phyloP scores from a whole-genome alignment of 2,888 invertebrate species.

The Synanthedon andrenaeformis region DNA sequence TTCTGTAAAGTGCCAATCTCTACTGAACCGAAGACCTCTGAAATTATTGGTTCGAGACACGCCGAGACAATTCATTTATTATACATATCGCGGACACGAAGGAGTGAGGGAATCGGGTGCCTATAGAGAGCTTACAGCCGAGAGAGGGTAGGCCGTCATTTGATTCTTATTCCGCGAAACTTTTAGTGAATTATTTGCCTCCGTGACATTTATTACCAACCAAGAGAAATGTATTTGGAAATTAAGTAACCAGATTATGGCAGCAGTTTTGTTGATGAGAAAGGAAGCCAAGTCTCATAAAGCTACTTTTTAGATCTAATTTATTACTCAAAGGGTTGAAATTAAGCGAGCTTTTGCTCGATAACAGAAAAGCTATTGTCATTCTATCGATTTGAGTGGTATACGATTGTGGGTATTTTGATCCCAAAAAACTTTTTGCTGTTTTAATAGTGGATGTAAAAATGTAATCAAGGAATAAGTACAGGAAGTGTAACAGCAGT shows the following conservation, averaged over 20 bases:
- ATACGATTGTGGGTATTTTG: too few species aligned
- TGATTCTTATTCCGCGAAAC: slow-evolving; percentile 28
- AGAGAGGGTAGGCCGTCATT: slow-evolving; percentile 11
- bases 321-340: slow-evolving; percentile 47
- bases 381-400: too few species aligned
- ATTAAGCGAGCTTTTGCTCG: slow-evolving; percentile 5
- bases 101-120: slow-evolving; percentile 7
- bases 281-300: slow-evolving; percentile 42
- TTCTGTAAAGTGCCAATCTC: slow-evolving; percentile 61
- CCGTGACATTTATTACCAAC: slow-evolving; percentile 50
- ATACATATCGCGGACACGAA: slow-evolving; percentile 25
- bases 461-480: too few species aligned
- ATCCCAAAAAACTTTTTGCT: too few species aligned
- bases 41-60: slow-evolving; percentile 49
- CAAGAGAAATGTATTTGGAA: slow-evolving; percentile 53
- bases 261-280: slow-evolving; percentile 48
- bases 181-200: slow-evolving; percentile 43
- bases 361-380: too few species aligned
- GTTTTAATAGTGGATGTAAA: too few species aligned
- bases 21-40: slow-evolving; percentile 31
- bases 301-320: slow-evolving; percentile 48
- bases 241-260: slow-evolving; percentile 55
- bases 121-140: neutral
- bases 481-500: too few species aligned
- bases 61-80: slow-evolving; percentile 46